These are phyloP conservation scores for Catalaphyllia jardinei DNA, from an alignment of 64 coral and sea anemone species.

Conservation along the genomic window DNA sequence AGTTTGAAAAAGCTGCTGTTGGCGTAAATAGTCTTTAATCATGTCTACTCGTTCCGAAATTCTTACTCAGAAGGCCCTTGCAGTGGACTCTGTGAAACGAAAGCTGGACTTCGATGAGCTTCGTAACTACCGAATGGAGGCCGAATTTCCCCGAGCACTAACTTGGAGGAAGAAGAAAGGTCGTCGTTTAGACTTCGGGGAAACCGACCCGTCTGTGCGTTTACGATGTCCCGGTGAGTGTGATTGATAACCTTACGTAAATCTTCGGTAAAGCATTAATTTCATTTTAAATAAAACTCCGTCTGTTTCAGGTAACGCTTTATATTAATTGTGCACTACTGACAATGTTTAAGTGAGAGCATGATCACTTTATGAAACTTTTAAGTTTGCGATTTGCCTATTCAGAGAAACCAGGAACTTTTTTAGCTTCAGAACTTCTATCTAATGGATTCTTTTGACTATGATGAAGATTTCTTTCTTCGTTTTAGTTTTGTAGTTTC, in stretches of 20 bases:
- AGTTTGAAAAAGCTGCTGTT: neutral
- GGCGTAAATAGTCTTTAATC: neutral
- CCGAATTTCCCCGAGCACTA: neutral
- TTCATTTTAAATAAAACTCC: too few relatives aligned
- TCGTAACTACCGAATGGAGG: neutral
- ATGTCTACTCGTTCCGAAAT: neutral
- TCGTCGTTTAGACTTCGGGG: slow-evolving; percentile 17
- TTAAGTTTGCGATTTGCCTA: too few relatives aligned
- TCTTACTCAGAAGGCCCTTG: neutral
- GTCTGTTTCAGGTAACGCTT: too few relatives aligned
- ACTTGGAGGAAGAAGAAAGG: neutral
- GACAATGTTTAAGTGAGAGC: too few relatives aligned
- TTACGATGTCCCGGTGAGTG: neutral
- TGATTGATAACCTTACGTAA: neutral
- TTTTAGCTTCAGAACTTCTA: too few relatives aligned
- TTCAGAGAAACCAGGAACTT: too few relatives aligned
- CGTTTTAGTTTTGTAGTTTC: too few relatives aligned
- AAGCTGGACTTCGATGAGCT: slow-evolving; percentile 20
- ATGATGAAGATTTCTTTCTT: too few relatives aligned
- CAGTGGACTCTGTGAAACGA: slow-evolving; percentile 1
- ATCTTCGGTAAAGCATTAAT: too few relatives aligned
- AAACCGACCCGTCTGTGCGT: neutral
- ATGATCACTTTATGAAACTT: too few relatives aligned
- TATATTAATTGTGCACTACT: too few relatives aligned
- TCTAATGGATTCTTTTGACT: too few relatives aligned